A percentile compares a stretch with the other conserved stretches of the same genome.
Conservation (phyloP, 2,113 vertebrate genomes). For the Mesembrinibis cayennensis region DNA sequence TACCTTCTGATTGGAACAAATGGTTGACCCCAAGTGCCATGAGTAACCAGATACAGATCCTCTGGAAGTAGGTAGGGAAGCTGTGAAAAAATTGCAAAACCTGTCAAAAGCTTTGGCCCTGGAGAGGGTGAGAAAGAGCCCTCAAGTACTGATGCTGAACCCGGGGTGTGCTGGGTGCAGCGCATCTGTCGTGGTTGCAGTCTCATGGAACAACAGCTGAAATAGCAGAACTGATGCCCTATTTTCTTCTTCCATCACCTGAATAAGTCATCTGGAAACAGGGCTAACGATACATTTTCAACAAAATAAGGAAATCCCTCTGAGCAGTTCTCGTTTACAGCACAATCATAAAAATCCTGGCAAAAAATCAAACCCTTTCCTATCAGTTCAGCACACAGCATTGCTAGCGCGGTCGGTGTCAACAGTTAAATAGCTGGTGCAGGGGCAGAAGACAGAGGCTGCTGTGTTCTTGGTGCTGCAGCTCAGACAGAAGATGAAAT, state of each 20-base stretch:
- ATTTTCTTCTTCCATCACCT: neutral
- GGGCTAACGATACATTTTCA: neutral
- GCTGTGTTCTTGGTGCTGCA: constrained; percentile 20
- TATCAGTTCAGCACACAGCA: neutral
- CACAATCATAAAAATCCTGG: neutral
- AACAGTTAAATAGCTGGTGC: neutral
- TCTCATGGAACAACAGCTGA: neutral
- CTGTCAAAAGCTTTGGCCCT: neutral
- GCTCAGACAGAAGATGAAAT: constrained; percentile 38
- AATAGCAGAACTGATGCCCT: neutral
- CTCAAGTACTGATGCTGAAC: neutral
- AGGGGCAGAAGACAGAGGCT: constrained; percentile 34
- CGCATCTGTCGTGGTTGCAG: neutral
- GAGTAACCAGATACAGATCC: neutral
- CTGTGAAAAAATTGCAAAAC: neutral
- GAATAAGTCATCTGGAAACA: neutral
- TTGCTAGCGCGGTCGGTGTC: neutral
- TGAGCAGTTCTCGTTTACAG: neutral
- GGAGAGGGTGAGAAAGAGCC: neutral
- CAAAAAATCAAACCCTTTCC: neutral
- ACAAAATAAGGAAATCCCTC: neutral
- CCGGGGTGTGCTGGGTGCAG: fast-evolving
- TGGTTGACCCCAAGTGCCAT: neutral
- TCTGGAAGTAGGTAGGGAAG: neutral
- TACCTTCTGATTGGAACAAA: neutral